A percentile compares a stretch with the other conserved stretches of the same genome.
These are phyloP conservation scores for Chironomus tentans DNA, from an alignment of 2,888 invertebrate species.

Conservation along the genomic window DNA sequence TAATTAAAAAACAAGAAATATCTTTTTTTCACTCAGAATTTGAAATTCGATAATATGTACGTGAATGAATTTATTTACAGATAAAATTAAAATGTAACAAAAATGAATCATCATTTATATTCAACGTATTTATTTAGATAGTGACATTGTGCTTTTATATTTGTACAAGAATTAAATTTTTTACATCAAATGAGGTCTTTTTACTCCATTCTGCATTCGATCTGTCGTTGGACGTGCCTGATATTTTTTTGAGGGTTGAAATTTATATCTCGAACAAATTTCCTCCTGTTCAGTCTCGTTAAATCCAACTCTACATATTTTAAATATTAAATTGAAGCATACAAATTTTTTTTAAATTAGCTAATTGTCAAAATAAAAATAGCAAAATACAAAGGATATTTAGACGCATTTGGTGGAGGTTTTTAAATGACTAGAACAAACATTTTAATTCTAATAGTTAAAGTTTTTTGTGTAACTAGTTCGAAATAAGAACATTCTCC, in stretches of 20 bases:
- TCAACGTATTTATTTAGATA: no score
- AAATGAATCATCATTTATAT: no score
- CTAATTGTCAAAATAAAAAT: neutral
- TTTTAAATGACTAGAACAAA: slow-evolving; percentile 8
- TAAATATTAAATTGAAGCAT: no score
- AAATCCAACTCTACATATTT: slow-evolving; percentile 47
- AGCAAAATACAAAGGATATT: neutral
- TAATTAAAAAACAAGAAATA: no score
- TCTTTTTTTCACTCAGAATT: no score
- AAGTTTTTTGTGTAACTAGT: neutral
- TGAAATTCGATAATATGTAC: no score
- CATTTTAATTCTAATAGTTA: no score
- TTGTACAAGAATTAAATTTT: no score
- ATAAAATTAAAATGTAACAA: no score
- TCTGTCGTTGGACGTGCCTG: slow-evolving; percentile 35
- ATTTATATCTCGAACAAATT: slow-evolving; percentile 53
- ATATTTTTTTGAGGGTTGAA: slow-evolving; percentile 54
- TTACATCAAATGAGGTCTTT: neutral
- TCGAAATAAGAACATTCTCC: slow-evolving; percentile 1
- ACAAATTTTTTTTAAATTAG: no score
- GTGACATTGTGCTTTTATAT: no score
- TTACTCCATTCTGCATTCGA: neutral
- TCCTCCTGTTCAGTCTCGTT: slow-evolving; percentile 48
- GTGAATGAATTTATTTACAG: no score
- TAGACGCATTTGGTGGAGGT: slow-evolving; percentile 1